Conservation (phyloP, 2,797 vertebrate species). For the Buphagus erythrorhynchus region DNA sequence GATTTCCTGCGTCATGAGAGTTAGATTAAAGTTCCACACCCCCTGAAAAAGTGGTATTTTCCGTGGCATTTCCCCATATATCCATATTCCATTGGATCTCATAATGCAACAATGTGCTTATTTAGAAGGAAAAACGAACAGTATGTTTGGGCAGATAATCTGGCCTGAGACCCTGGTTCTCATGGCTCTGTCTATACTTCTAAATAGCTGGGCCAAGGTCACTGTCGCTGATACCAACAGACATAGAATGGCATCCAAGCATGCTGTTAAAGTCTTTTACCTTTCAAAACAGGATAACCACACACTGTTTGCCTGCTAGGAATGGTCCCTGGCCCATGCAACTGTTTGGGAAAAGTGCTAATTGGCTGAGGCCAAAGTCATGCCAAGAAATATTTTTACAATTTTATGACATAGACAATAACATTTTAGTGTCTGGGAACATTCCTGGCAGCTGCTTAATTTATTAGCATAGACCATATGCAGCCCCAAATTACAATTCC, state of each 20-base stretch:
- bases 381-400: not conserved
- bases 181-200: not conserved
- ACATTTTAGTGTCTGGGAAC: not conserved
- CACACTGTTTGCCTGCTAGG: not conserved
- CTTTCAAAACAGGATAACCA: not conserved
- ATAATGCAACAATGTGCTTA: not conserved
- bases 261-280: not conserved
- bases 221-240: not conserved
- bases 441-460: not conserved
- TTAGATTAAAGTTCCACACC: accelerated
- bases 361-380: not conserved
- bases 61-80: not conserved
- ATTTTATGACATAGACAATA: not conserved
- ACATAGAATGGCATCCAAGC: not conserved
- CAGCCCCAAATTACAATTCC: not conserved
- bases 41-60: not conserved
- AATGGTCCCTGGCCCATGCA: not conserved
- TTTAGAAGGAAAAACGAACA: not conserved
- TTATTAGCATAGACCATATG: not conserved
- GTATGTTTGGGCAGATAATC: not conserved
- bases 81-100: not conserved
- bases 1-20: not conserved
- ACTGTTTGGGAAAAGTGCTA: not conserved
- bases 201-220: not conserved
- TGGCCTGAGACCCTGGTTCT: not conserved